These are phyloP conservation scores for Perizoma affinitatum DNA, from an alignment of 2,888 invertebrate species.

Conservation along the genomic window DNA sequence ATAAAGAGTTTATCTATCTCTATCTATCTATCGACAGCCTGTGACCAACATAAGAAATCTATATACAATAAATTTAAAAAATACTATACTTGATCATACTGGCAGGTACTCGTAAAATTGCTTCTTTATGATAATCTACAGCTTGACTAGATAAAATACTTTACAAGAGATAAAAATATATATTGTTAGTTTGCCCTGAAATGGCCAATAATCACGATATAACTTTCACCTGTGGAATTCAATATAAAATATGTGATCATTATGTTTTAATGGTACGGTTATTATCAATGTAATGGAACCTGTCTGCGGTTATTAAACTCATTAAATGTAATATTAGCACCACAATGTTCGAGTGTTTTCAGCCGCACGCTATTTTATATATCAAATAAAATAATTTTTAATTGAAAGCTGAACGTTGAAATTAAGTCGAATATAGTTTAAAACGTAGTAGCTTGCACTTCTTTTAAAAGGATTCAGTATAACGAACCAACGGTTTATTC, in stretches of 20 bases:
- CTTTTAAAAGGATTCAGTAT: no score
- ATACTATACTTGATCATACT: no score
- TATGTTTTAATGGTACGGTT: slow-evolving; percentile 34
- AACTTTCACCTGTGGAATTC: slow-evolving; percentile 38
- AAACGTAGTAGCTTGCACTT: no score
- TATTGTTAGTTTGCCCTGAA: slow-evolving; percentile 16
- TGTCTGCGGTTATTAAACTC: slow-evolving; percentile 41
- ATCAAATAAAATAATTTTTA: slow-evolving; percentile 19
- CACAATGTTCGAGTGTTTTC: slow-evolving; percentile 18
- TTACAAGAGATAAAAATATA: slow-evolving; percentile 10
- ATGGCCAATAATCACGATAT: slow-evolving; percentile 33
- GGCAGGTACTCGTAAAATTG: no score
- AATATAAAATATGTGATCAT: slow-evolving; percentile 35
- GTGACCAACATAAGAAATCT: no score
- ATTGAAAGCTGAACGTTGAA: slow-evolving; percentile 13
- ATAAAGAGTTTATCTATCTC: no score
- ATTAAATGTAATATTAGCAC: slow-evolving; percentile 37
- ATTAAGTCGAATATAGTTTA: slow-evolving; percentile 1
- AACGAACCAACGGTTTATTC: no score
- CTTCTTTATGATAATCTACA: no score
- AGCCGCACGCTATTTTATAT: slow-evolving; percentile 12
- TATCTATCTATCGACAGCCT: no score
- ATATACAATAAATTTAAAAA: no score
- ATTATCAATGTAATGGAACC: slow-evolving; percentile 38
- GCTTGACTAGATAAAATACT: no score